Percentiles rank a stretch among this genome's conserved stretches.
Evolutionary conservation across 2,797 vertebrate species (phyloP).

Genomic region (Coreius guichenoti): DNA sequence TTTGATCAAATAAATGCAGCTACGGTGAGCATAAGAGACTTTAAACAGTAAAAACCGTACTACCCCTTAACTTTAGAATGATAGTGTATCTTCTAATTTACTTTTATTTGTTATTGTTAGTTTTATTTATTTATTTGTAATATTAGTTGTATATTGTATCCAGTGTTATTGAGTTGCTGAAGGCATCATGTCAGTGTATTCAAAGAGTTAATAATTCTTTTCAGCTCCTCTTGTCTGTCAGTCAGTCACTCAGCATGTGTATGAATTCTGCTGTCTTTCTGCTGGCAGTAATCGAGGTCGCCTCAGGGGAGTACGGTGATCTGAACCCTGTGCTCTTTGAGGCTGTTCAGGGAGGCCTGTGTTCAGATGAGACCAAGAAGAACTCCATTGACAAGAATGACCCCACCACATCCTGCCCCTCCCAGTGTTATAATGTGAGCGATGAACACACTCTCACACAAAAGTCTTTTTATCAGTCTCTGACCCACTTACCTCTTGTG

Average conservation of each 20-base stretch:
- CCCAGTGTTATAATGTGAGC: constrained; percentile 80
- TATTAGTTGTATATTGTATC: background rate
- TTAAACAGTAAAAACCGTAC: too few species aligned
- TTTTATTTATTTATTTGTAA: background rate
- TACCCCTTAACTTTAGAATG: too few species aligned
- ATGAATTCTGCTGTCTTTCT: constrained; percentile 21
- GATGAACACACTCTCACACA: background rate
- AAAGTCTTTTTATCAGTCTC: background rate
- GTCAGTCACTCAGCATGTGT: background rate
- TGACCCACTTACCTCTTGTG: background rate
- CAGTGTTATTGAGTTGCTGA: background rate
- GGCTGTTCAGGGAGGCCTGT: constrained; percentile 93
- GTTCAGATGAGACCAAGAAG: constrained; percentile 89
- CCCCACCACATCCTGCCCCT: constrained; percentile 76
- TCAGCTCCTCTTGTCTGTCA: background rate
- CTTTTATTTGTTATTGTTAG: background rate
- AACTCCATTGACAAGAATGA: constrained; percentile 87
- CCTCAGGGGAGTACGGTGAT: constrained; percentile 97
- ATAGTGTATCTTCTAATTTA: background rate
- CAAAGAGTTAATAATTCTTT: background rate
- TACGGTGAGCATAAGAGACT: background rate
- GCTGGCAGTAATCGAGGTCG: constrained; percentile 92
- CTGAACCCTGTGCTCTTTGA: constrained; percentile 94
- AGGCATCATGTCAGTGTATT: background rate
- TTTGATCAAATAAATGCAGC: background rate